These are phyloP conservation scores for Planococcus citri DNA, from an alignment of 1,140 invertebrate species.

Conservation along the genomic window DNA sequence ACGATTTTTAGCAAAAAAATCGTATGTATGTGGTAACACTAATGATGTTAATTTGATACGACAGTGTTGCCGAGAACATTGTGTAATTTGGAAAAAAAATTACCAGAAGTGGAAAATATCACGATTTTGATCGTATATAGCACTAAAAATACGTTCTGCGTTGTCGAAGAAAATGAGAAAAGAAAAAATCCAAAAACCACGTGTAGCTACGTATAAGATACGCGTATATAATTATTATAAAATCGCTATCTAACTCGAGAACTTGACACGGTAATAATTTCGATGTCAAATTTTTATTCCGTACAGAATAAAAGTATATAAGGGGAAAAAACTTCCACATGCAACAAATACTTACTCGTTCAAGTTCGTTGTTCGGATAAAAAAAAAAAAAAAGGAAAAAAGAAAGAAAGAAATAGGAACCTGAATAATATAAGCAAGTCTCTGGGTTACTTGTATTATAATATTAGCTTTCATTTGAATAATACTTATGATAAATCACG, in stretches of 20 bases:
- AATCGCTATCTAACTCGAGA: not conserved
- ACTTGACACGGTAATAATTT: constrained; percentile 2
- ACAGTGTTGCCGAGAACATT: not conserved
- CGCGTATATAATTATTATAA: not conserved
- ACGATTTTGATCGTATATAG: not conserved
- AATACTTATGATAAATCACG: not conserved
- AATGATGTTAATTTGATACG: not conserved
- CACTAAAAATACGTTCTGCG: too few relatives aligned
- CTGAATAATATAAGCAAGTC: too few relatives aligned
- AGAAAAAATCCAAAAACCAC: not conserved
- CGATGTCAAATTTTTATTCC: not conserved
- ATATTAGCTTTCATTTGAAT: constrained; percentile 8
- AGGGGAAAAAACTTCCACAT: not conserved
- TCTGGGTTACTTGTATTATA: not conserved
- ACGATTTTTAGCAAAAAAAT: too few relatives aligned
- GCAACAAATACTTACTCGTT: not conserved
- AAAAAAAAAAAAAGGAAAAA: not conserved
- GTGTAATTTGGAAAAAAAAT: not conserved
- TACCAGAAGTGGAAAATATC: not conserved
- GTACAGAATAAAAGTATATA: not conserved
- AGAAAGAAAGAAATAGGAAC: too few relatives aligned
- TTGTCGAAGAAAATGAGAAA: too few relatives aligned
- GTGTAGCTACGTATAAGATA: not conserved
- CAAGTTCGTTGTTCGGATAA: not conserved
- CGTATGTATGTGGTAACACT: not conserved